These are phyloP conservation scores for Hafferia zeledoni DNA, from an alignment of 2,797 vertebrate species.

Conservation along the genomic window DNA sequence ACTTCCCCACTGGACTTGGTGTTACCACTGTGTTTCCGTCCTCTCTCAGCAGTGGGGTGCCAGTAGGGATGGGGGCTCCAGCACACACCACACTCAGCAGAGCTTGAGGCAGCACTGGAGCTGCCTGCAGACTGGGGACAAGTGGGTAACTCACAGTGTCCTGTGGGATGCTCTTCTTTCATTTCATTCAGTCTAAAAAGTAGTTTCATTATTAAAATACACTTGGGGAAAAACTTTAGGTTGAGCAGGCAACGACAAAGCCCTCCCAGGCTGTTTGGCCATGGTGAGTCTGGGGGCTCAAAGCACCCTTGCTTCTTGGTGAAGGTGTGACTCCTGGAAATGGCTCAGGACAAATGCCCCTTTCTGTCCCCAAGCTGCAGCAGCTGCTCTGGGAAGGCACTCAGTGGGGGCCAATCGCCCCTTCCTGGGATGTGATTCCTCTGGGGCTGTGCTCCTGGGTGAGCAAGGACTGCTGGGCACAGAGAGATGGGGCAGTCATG, in stretches of 20 bases:
- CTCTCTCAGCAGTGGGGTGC: background rate
- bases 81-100: background rate
- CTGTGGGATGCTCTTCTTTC: fast-evolving
- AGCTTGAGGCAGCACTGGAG: background rate
- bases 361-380: background rate
- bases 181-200: background rate
- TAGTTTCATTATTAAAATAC: background rate
- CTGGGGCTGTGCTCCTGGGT: background rate
- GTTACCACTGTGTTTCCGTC: fast-evolving
- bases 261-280: background rate
- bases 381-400: fast-evolving
- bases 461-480: fast-evolving
- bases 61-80: background rate
- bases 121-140: background rate
- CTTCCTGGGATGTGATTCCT: background rate
- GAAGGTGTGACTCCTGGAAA: background rate
- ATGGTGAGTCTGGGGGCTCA: background rate
- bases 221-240: background rate
- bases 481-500: fast-evolving
- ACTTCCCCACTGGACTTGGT: background rate
- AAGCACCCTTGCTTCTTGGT: background rate
- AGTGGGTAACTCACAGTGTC: background rate
- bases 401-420: fast-evolving
- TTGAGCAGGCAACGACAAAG: background rate
- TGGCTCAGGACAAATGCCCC: background rate